Conservation (phyloP, 2,888 invertebrate genomes). For the Aphidius colemani region DNA sequence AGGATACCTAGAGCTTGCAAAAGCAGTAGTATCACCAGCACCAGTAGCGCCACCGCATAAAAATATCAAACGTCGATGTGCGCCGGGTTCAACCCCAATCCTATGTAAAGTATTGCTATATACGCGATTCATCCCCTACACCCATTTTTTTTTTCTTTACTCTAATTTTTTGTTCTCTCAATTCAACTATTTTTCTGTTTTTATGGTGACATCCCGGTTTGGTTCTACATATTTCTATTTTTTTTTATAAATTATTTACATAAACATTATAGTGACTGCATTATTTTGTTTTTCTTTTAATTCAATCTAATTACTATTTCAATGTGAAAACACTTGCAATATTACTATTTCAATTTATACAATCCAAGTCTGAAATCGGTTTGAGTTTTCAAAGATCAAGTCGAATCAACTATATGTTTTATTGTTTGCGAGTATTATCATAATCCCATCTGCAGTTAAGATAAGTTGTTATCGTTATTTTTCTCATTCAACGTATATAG, state of each 20-base stretch:
- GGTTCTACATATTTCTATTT: neutral
- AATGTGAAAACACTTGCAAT: neutral
- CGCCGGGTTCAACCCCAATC: slow-evolving; percentile 51
- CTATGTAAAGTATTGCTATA: slow-evolving; percentile 57
- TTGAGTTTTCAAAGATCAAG: neutral
- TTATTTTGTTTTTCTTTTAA: neutral
- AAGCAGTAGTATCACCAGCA: too few species aligned
- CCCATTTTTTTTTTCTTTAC: slow-evolving; percentile 16
- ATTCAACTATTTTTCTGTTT: neutral
- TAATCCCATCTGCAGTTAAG: too few species aligned
- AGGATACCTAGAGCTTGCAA: slow-evolving; percentile 9
- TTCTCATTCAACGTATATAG: neutral
- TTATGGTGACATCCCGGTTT: slow-evolving; percentile 13
- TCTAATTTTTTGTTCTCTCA: too few species aligned
- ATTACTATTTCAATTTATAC: neutral
- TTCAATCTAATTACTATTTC: neutral
- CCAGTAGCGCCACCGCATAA: slow-evolving; percentile 54
- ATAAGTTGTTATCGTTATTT: too few species aligned
- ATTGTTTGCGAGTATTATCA: too few species aligned
- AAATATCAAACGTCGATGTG: slow-evolving; percentile 61
- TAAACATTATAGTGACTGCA: too few species aligned
- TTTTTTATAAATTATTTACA: neutral
- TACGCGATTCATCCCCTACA: slow-evolving; percentile 16
- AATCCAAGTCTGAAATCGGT: neutral
- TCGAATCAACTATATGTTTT: too few species aligned